Conservation (phyloP, 2,888 invertebrate species). For the Amaurobius ferox region DNA sequence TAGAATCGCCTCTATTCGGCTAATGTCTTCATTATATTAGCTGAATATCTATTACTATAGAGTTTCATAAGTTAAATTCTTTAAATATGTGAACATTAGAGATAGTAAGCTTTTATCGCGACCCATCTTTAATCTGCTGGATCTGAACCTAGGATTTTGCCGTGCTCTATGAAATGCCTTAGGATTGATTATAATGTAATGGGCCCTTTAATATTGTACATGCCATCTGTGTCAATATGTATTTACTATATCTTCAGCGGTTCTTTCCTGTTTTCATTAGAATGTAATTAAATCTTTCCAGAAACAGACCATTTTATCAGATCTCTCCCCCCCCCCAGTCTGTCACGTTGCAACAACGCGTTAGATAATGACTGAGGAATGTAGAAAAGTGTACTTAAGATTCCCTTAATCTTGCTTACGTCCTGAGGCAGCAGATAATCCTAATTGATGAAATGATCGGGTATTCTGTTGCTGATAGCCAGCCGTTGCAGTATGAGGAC, state of each 20-base stretch:
- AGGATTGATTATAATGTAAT: too few relatives aligned
- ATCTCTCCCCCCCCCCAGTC: neutral
- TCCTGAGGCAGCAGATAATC: neutral
- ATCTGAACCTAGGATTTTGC: too few relatives aligned
- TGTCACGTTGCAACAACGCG: neutral
- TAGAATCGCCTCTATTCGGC: too few relatives aligned
- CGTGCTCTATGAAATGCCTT: too few relatives aligned
- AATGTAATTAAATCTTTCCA: neutral
- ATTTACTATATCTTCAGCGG: neutral
- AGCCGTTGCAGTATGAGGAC: neutral
- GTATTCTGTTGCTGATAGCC: neutral
- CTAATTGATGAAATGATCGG: conserved; percentile 3
- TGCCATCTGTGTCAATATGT: neutral
- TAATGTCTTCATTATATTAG: too few relatives aligned
- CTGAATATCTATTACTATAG: too few relatives aligned
- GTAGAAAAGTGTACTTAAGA: neutral
- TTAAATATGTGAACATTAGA: too few relatives aligned
- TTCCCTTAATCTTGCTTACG: conserved; percentile 1
- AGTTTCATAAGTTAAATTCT: too few relatives aligned
- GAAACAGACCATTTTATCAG: neutral
- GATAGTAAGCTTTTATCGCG: too few relatives aligned
- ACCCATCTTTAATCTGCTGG: too few relatives aligned
- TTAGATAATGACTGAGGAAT: conserved; percentile 3
- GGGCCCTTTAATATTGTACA: too few relatives aligned
- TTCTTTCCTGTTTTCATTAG: neutral